Evolutionary conservation across 2,113 vertebrate genomes (phyloP).

Genomic region (Ranitomeya imitator): DNA sequence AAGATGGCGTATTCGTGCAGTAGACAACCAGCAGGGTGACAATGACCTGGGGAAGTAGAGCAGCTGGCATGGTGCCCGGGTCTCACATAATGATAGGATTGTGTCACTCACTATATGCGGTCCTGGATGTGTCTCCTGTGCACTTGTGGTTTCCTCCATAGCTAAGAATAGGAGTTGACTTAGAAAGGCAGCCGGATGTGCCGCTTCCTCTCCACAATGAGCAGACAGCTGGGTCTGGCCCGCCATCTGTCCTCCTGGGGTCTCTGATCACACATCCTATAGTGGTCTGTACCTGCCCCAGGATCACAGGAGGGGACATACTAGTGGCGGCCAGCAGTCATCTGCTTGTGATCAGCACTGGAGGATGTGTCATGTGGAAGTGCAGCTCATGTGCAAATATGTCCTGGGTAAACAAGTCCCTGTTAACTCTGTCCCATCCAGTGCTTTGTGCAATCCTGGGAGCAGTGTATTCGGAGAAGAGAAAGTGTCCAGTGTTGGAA

Average conservation of each 20-base stretch:
- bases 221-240: slow-evolving; percentile 70
- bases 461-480: neutral
- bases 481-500: neutral
- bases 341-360: slow-evolving; percentile 2
- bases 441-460: neutral
- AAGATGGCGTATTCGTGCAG: too few relatives aligned
- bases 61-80: neutral
- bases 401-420: neutral
- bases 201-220: slow-evolving; percentile 75
- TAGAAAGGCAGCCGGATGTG: slow-evolving; percentile 74
- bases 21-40: too few relatives aligned
- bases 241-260: neutral
- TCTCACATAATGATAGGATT: neutral
- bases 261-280: neutral
- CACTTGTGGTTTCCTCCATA: slow-evolving; percentile 48
- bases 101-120: slow-evolving; percentile 24
- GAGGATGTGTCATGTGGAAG: slow-evolving; percentile 33
- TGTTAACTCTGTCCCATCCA: neutral
- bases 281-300: slow-evolving; percentile 40
- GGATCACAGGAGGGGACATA: neutral
- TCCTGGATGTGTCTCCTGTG: neutral
- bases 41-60: too few relatives aligned
- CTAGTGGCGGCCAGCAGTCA: neutral
- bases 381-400: slow-evolving; percentile 42
- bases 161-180: slow-evolving; percentile 74